Evolutionary conservation across 2,113 vertebrate species (phyloP).

Genomic region (Dipodomys ordii): DNA sequence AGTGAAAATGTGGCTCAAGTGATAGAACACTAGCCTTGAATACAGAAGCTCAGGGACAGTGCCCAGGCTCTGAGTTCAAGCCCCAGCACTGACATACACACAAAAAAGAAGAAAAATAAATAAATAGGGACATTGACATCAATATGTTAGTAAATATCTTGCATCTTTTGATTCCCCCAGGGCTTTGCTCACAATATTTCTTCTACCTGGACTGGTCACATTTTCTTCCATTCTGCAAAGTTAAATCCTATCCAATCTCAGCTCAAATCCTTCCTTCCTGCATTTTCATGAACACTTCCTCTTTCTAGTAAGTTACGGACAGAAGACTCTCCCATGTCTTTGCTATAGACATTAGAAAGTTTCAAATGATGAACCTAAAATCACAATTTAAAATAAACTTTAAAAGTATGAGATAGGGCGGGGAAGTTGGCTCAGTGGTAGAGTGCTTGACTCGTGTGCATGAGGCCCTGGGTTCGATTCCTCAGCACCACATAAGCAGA

Average conservation of each 20-base stretch:
- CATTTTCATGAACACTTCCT: conserved; percentile 22
- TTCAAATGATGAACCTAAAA: conserved; percentile 44
- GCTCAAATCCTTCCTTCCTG: conserved; percentile 32
- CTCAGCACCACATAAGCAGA: too few relatives aligned
- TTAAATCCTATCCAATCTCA: conserved; percentile 38
- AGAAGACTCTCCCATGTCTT: background rate
- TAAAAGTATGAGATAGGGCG: background rate
- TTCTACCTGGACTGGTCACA: background rate
- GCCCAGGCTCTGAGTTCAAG: too few relatives aligned
- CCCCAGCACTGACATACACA: background rate
- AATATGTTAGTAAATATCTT: background rate
- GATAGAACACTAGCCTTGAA: too few relatives aligned
- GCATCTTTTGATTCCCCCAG: background rate
- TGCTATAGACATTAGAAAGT: conserved; percentile 4
- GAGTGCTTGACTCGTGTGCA: too few relatives aligned
- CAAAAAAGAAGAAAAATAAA: background rate
- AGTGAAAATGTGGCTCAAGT: too few relatives aligned
- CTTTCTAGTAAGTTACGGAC: background rate
- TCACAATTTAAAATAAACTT: conserved; percentile 56
- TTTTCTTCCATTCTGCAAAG: background rate
- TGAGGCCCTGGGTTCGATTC: too few relatives aligned
- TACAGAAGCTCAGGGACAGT: too few relatives aligned
- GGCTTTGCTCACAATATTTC: conserved; percentile 23
- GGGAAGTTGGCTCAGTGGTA: too few relatives aligned
- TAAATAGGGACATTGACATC: background rate